phyloP scores from a whole-genome alignment of 1,140 invertebrate genomes.

The Panulirus ornatus region DNA sequence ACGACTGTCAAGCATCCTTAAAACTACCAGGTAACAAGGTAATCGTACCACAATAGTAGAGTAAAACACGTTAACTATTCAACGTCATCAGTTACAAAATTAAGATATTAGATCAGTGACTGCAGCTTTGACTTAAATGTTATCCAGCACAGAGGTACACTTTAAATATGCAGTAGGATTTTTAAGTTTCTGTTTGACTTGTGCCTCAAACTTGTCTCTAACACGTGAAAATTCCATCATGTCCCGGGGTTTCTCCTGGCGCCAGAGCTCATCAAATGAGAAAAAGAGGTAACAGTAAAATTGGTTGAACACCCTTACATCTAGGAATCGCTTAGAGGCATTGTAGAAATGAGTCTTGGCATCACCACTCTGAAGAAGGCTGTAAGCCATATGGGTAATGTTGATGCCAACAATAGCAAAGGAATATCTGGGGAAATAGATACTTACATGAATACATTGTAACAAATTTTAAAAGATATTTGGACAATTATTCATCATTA shows the following conservation, averaged over 20 bases:
- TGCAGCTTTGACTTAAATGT: constrained; percentile 69
- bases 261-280: constrained; percentile 96
- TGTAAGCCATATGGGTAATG: constrained; percentile 92
- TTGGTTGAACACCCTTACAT: constrained; percentile 91
- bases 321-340: constrained; percentile 80
- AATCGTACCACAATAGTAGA: neutral
- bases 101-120: neutral
- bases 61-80: neutral
- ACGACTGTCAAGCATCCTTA: neutral
- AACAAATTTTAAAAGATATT: no score
- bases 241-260: constrained; percentile 91
- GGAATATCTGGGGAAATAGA: constrained; percentile 81
- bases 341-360: constrained; percentile 97
- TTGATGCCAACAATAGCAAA: constrained; percentile 93
- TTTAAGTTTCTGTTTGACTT: constrained; percentile 83
- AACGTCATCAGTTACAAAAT: neutral
- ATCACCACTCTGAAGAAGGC: constrained; percentile 87
- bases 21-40: neutral
- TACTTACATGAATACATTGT: no score
- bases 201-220: constrained; percentile 89
- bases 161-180: constrained; percentile 85
- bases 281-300: constrained; percentile 96
- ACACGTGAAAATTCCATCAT: constrained; percentile 97
- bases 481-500: no score
- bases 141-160: constrained; percentile 85